Conservation (phyloP, 2,888 invertebrate genomes). For the Lycophotia porphyrea region DNA sequence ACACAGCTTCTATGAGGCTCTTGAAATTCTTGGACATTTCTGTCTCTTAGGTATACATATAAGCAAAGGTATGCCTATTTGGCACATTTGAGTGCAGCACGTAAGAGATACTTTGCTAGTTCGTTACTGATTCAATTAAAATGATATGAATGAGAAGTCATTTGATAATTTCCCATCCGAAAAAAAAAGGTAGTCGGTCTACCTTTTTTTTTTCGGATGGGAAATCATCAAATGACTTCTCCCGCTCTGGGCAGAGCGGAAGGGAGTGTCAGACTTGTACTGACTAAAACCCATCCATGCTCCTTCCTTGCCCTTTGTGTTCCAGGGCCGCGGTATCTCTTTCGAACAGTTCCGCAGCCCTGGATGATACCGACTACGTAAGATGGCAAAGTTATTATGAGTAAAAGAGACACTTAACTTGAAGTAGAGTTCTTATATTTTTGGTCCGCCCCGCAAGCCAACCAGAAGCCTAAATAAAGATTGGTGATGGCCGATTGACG, state of each 20-base stretch:
- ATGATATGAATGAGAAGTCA: too few relatives aligned
- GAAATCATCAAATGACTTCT: too few relatives aligned
- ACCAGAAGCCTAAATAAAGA: neutral
- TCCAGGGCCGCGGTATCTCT: too few relatives aligned
- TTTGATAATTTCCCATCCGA: too few relatives aligned
- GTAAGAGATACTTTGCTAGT: neutral
- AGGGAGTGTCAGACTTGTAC: too few relatives aligned
- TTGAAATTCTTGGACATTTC: neutral
- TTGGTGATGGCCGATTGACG: neutral
- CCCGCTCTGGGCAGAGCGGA: too few relatives aligned
- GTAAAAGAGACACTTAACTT: neutral
- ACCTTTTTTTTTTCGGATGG: too few relatives aligned
- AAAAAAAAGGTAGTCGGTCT: too few relatives aligned
- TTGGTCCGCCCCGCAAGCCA: neutral
- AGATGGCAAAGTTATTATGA: neutral
- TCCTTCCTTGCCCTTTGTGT: too few relatives aligned
- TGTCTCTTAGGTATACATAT: neutral
- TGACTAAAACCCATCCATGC: too few relatives aligned
- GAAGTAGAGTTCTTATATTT: neutral
- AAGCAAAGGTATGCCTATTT: neutral
- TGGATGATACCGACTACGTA: neutral
- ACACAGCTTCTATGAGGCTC: neutral
- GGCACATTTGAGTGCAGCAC: neutral
- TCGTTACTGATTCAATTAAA: neutral
- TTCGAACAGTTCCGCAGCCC: too few relatives aligned